Base-by-base conservation (phyloP, 1,140 invertebrate genomes). In the Lethocerus indicus region DNA sequence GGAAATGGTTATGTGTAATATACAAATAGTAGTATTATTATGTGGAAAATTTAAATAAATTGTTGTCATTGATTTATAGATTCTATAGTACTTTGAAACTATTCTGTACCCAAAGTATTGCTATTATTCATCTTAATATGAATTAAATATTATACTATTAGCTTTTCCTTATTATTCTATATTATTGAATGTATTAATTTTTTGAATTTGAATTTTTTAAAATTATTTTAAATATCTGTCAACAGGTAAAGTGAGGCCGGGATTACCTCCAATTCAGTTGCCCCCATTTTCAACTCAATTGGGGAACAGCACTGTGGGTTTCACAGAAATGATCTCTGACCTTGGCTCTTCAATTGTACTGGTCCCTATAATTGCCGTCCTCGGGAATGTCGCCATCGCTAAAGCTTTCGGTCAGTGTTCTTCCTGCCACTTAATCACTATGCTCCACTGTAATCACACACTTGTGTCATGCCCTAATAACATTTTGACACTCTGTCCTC, bases 331-430 rank as follows among this genome's bases (percentile, higher is more conserved):
- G 66, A 66, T 74, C 9, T 59, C 64, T 16, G 70, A 75, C 48
- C 67, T 88, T 45, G 79, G 81, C 26, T 73, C 76, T 20, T 78
- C 78, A 1, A 68, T 90, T 5, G 57, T 83, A 37, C 71, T 88
- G 14, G 67, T 88, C 47, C 84, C 87, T 16, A 60, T 90, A 24
- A 74, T 89, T 21, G 84, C 83, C 43, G 77, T 88, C 3, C 67
- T 90, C 20, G 83, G 85, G 44, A 87, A 88, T 57, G 81, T 88
- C 47, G 86, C 87, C 18, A 88, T 90, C 56, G 85, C 85, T 6
- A 91, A 90, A 67, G 79, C 83, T 6, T 90, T 89, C 60, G 71
- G 81, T 83, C 63, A 71, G 73, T 71, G 27, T n/a, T 25, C 20
- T 35, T 42, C 2, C 24, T 23, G 21, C 2, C 13, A 16, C 2